Evolutionary conservation across 1,140 invertebrate genomes (phyloP).

Genomic region (Procambarus clarkii): DNA sequence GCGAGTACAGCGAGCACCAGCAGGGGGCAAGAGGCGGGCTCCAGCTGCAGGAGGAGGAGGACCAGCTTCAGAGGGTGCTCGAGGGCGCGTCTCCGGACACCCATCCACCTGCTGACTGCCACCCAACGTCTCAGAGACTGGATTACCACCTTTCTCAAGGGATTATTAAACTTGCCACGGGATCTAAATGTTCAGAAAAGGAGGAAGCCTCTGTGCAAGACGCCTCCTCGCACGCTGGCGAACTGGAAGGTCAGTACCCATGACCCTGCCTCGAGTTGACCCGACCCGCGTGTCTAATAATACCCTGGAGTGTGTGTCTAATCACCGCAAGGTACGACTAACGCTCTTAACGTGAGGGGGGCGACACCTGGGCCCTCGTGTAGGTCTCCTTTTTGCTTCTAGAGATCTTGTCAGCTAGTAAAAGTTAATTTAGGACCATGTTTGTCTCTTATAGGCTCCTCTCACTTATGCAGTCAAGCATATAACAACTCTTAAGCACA

Average conservation of each 20-base stretch:
- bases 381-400: neutral
- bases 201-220: neutral
- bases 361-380: neutral
- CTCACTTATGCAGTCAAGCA: too few relatives aligned
- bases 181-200: neutral
- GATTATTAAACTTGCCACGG: neutral
- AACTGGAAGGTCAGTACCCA: constrained; percentile 61
- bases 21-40: neutral
- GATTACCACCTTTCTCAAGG: neutral
- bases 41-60: neutral
- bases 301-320: constrained; percentile 50
- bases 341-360: constrained; percentile 10
- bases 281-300: constrained; percentile 51
- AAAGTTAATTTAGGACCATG: too few relatives aligned
- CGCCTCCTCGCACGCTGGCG: neutral
- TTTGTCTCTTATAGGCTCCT: too few relatives aligned
- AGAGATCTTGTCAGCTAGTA: too few relatives aligned
- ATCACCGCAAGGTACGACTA: constrained; percentile 49
- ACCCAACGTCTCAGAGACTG: neutral
- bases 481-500: too few relatives aligned
- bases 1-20: neutral
- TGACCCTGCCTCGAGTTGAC: constrained; percentile 55
- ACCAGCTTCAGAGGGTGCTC: neutral
- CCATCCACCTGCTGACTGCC: neutral
- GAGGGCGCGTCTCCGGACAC: neutral